These are phyloP conservation scores for Polymixis flavicincta DNA, from an alignment of 2,888 invertebrate species.

Conservation along the genomic window DNA sequence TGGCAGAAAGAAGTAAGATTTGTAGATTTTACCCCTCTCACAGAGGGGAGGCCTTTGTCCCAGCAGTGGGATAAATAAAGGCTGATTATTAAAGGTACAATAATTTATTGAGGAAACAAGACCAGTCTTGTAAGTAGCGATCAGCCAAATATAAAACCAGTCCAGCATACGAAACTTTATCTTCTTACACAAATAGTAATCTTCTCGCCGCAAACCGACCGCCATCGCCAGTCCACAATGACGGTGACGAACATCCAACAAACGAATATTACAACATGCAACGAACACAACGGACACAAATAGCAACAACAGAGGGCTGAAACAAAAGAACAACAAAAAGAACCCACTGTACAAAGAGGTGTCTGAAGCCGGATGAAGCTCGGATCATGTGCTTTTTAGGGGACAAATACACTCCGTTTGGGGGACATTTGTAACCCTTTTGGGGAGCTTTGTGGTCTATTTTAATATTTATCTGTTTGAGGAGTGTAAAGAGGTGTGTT, in stretches of 20 bases:
- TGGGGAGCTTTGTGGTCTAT: slow-evolving; percentile 1
- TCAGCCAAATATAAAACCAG: neutral
- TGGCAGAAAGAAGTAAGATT: neutral
- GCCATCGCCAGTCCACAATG: neutral
- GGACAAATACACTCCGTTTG: slow-evolving; percentile 9
- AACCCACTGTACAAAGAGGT: slow-evolving; percentile 15
- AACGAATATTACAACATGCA: slow-evolving; percentile 13
- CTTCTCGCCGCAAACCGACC: neutral
- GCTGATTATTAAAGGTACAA: neutral
- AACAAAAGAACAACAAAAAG: slow-evolving; percentile 33
- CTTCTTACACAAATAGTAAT: slow-evolving; percentile 16
- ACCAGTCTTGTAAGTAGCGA: neutral
- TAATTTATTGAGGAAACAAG: neutral
- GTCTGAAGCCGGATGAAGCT: slow-evolving; percentile 27
- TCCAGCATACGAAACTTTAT: neutral
- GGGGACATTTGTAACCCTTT: slow-evolving; percentile 8
- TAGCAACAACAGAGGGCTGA: slow-evolving; percentile 2
- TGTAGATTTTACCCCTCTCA: neutral
- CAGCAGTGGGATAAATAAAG: too few species aligned
- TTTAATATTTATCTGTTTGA: neutral
- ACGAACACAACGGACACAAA: slow-evolving; percentile 8
- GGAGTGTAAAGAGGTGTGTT: neutral
- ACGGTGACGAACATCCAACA: slow-evolving; percentile 14
- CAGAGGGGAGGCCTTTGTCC: too few species aligned
- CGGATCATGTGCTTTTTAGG: slow-evolving; percentile 31